Evolutionary conservation across 2,797 vertebrate genomes (phyloP).

Genomic region (Taeniopygia guttata): DNA sequence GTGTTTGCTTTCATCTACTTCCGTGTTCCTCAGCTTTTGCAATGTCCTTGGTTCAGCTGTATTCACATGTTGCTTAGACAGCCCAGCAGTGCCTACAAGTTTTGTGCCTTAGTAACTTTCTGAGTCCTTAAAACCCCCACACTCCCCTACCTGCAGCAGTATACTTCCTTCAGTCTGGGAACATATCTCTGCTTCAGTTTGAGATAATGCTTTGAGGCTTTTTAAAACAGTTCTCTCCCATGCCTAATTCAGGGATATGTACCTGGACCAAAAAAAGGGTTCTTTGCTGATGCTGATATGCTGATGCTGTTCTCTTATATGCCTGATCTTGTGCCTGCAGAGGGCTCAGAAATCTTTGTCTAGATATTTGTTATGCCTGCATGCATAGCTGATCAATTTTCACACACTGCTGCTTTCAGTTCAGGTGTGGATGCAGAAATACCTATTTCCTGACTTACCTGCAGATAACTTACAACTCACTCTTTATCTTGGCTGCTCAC

Average conservation of each 20-base stretch:
- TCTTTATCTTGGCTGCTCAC: neutral
- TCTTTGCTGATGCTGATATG: neutral
- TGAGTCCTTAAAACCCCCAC: neutral
- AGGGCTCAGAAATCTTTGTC: neutral
- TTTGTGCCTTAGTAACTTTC: neutral
- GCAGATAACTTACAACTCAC: neutral
- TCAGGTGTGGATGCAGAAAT: neutral
- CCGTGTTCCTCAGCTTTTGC: neutral
- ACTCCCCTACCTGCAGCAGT: neutral
- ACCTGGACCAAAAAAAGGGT: neutral
- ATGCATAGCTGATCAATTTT: neutral
- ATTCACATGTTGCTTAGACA: neutral
- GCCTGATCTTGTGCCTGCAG: neutral
- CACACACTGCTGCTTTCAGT: neutral
- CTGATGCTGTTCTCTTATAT: neutral
- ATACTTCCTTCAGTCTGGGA: neutral
- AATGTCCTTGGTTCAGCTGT: neutral
- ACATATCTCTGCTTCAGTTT: neutral
- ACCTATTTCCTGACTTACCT: neutral
- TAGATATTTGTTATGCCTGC: neutral
- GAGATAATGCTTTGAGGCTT: neutral
- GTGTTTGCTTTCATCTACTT: neutral
- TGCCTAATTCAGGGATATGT: neutral
- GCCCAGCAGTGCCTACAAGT: neutral
- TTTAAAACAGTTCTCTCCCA: neutral